Evolutionary conservation across 1,140 invertebrate species (phyloP).

Genomic region (Polyergus mexicanus): DNA sequence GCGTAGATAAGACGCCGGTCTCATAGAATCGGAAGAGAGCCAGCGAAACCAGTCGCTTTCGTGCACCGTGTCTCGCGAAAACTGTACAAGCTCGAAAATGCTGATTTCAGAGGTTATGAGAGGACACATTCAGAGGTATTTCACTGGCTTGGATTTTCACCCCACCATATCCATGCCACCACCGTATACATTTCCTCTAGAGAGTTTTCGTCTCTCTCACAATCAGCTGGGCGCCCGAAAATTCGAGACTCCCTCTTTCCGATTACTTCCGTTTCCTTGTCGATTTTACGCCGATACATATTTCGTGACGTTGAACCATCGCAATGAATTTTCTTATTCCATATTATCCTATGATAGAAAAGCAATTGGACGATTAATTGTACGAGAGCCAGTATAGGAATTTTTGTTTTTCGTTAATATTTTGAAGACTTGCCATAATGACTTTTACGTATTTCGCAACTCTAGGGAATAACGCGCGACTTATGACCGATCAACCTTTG

Average conservation of each 20-base stretch:
- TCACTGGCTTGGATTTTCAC: slow-evolving; percentile 3
- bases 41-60: not conserved
- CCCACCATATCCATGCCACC: not conserved
- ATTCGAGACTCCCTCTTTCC: not conserved
- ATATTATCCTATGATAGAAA: not conserved
- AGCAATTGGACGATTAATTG: too few species aligned
- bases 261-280: not conserved
- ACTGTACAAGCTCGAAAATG: not conserved
- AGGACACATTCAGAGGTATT: slow-evolving; percentile 24
- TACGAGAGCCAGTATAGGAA: too few species aligned
- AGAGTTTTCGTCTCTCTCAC: not conserved
- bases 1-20: not conserved
- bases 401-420: too few species aligned
- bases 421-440: too few species aligned
- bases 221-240: not conserved
- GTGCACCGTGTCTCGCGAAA: not conserved
- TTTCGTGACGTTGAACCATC: not conserved
- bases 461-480: too few species aligned
- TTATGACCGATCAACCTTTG: too few species aligned
- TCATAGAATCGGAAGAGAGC: not conserved
- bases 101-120: slow-evolving; percentile 36
- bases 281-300: not conserved
- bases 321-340: not conserved
- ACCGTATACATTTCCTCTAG: not conserved
- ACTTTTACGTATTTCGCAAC: too few species aligned